phyloP scores from a whole-genome alignment of 30 jellyfish, hydroid and myxozoan genomes.

The Turritopsis rubra region DNA sequence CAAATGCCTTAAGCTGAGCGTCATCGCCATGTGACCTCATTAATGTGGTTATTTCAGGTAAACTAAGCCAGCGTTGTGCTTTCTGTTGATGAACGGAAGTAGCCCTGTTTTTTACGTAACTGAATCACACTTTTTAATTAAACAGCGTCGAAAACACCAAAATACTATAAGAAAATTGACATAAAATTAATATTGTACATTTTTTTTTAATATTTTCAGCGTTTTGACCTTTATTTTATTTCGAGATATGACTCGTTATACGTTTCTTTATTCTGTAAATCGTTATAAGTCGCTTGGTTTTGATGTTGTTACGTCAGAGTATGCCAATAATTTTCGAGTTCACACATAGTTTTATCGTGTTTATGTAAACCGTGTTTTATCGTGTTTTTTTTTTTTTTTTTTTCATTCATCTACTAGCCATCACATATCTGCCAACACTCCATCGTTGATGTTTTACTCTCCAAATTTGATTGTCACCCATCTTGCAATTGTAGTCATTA shows the following conservation, averaged over 20 bases:
- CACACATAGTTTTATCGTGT: neutral
- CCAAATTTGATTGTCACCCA: neutral
- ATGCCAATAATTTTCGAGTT: neutral
- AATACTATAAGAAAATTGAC: neutral
- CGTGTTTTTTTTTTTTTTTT: too few relatives aligned
- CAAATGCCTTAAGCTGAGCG: neutral
- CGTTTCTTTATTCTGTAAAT: too few relatives aligned
- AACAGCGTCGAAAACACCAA: neutral
- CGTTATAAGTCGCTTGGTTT: neutral
- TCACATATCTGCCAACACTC: neutral
- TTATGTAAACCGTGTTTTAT: neutral
- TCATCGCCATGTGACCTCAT: neutral
- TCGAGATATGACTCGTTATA: neutral
- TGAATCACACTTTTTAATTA: neutral
- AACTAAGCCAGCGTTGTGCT: neutral
- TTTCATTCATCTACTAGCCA: neutral
- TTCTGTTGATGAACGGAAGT: neutral
- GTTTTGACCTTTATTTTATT: neutral
- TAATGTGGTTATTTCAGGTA: neutral
- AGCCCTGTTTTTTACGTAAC: neutral
- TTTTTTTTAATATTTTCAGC: neutral
- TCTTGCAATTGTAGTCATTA: neutral
- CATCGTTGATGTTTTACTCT: neutral
- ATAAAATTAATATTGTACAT: too few relatives aligned
- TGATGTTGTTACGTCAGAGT: neutral